Evolutionary conservation across 2,888 invertebrate genomes (phyloP).

Genomic region (Ophraella communa): DNA sequence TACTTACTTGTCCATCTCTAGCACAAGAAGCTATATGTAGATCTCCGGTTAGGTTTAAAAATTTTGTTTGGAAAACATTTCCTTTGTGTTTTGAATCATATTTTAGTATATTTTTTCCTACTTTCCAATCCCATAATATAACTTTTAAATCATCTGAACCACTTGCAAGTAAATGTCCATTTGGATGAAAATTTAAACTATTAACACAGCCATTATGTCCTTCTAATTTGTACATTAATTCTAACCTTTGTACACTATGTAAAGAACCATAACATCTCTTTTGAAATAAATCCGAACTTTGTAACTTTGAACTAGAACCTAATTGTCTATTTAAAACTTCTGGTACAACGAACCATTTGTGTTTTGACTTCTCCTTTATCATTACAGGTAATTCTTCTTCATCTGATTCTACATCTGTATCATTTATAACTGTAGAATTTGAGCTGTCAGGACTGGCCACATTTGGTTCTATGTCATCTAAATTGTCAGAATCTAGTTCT

Average conservation of each 20-base stretch:
- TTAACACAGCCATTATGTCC: constrained; percentile 92
- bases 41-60: constrained; percentile 80
- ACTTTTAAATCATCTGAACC: constrained; percentile 91
- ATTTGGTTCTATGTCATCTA: constrained; percentile 12
- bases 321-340: constrained; percentile 73
- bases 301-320: constrained; percentile 60
- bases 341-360: constrained; percentile 69
- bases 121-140: constrained; percentile 91
- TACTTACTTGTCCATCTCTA: constrained; percentile 83
- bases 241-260: constrained; percentile 81
- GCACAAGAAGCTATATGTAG: constrained; percentile 87
- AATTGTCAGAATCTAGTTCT: constrained; percentile 29
- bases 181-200: constrained; percentile 87
- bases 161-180: constrained; percentile 78
- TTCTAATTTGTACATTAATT: constrained; percentile 76
- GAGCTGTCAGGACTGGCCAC: constrained; percentile 29
- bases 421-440: constrained; percentile 42
- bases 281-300: constrained; percentile 47
- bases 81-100: constrained; percentile 83
- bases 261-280: constrained; percentile 81
- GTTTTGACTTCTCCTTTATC: constrained; percentile 69
- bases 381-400: constrained; percentile 56
- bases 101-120: constrained; percentile 68
- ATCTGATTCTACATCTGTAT: constrained; percentile 53
- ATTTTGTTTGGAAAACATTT: constrained; percentile 92